Conservation (phyloP, 2,797 vertebrate species). For the Chaunax sp. region DNA sequence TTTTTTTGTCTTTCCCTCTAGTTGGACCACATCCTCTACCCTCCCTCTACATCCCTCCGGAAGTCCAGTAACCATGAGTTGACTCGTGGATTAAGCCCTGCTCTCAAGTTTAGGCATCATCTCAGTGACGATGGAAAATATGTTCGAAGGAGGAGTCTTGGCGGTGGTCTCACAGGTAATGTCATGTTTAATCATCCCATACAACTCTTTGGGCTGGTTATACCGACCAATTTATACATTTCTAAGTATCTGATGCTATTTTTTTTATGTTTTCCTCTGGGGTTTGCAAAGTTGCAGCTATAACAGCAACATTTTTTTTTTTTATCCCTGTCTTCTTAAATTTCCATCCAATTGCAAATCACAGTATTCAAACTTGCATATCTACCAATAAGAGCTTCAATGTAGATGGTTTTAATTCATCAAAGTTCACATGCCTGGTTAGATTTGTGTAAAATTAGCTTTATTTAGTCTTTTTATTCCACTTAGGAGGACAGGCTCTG, state of each 20-base stretch:
- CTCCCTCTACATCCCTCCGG: constrained; percentile 84
- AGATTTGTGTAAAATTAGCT: too few relatives aligned
- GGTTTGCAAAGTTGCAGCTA: too few relatives aligned
- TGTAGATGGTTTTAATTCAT: too few relatives aligned
- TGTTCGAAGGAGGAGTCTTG: constrained; percentile 91
- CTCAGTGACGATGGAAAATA: constrained; percentile 91
- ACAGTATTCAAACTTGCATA: too few relatives aligned
- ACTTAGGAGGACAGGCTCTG: too few relatives aligned
- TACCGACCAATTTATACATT: neutral
- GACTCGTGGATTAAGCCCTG: constrained; percentile 78
- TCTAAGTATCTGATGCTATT: neutral
- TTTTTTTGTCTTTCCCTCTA: constrained; percentile 54
- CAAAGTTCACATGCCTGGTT: neutral
- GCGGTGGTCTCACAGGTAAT: constrained; percentile 93
- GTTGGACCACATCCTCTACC: constrained; percentile 91
- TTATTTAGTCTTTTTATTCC: too few relatives aligned
- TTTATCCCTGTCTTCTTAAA: neutral
- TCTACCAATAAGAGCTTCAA: too few relatives aligned
- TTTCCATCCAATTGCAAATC: neutral
- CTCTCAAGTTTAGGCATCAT: constrained; percentile 88
- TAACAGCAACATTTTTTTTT: neutral
- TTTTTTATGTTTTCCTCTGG: too few relatives aligned
- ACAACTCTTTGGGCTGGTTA: neutral
- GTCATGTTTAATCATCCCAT: too few relatives aligned
- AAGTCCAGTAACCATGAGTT: constrained; percentile 94